Base-by-base conservation (phyloP, 1,140 invertebrate genomes). In the Polyergus mexicanus region DNA sequence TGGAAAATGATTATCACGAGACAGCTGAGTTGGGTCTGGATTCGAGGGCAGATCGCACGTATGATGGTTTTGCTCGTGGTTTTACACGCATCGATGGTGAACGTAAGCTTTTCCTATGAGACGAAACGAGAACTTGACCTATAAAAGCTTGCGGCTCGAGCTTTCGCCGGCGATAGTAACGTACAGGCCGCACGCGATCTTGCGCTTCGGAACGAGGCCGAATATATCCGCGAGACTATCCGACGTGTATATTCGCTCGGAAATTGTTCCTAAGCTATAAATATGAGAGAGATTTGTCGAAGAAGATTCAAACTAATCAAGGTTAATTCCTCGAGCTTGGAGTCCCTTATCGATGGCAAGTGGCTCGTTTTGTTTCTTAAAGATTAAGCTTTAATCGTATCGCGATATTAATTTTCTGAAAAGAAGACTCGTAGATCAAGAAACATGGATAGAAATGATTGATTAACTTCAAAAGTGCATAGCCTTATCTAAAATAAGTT, bases 121-220 rank as follows among this genome's bases (percentile, higher is more conserved):
- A 90, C 89, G 63, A 66, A 87, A 80, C 88, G 84, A 84, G 92
- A 93, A 93, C 92, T 92, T 94, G 93, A 94, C 93, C 93, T 93
- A 94, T 92, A 93, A 94, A 94, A 89, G 89, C 89, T 91, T 71
- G 68, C 85, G 32, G 85, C 77, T 65, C 84, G 74, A 91, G 89
- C 91, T 92, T 88, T 88, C 88, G 65, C 85, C 85, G 88, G 85
- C 77, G 88, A 84, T 91, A 89, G 84, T 90, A 92, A 91, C 91
- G 88, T 77, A 38, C 84, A 85, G 88, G 84, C 58, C 66, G 89
- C 93, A 93, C 92, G 93, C 93, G 93, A 93, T 92, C 84, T 71
- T 58, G 66, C 83, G 88, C 91, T 93, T 92, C 71, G 83, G 85
- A 85, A 88, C 83, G 75, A 87, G 65, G 78, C 78, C 78, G 78